These are phyloP conservation scores for Callospermophilus lateralis DNA, from an alignment of 2,113 vertebrate genomes.

Conservation along the genomic window DNA sequence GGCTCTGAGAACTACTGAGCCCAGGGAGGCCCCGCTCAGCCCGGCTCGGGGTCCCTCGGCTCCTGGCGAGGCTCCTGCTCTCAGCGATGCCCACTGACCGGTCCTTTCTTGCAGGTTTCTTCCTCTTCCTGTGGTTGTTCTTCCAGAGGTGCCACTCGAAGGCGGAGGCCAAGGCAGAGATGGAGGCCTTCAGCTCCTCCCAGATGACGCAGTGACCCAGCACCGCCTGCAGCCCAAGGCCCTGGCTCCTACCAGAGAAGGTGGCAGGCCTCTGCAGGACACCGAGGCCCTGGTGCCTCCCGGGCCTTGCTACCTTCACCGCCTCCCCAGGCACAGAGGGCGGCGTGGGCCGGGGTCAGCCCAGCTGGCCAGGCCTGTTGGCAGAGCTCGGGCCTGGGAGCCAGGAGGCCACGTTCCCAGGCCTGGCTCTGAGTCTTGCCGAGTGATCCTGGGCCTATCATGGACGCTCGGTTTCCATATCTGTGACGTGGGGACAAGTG, in stretches of 20 bases:
- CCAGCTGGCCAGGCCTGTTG: neutral
- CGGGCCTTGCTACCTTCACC: neutral
- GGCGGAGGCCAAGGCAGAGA: neutral
- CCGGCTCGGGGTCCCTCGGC: neutral
- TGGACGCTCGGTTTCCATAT: neutral
- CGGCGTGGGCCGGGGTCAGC: neutral
- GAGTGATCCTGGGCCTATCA: neutral
- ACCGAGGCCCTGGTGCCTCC: neutral
- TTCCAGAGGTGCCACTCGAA: neutral
- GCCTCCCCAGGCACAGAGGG: neutral
- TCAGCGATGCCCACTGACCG: accelerated
- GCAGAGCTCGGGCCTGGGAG: neutral
- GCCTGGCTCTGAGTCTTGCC: neutral
- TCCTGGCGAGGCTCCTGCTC: neutral
- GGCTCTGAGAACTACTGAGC: neutral
- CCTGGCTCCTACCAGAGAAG: neutral
- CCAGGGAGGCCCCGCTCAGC: neutral
- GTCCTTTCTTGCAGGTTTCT: conserved; percentile 74
- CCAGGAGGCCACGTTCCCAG: neutral
- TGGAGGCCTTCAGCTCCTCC: conserved; percentile 42
- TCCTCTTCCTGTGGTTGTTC: conserved; percentile 84
- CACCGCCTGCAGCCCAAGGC: neutral
- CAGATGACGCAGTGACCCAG: conserved; percentile 22
- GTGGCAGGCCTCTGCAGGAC: neutral
- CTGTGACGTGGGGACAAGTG: neutral